A percentile compares a stretch with the other conserved stretches of the same genome.
phyloP scores from a whole-genome alignment of 2,888 invertebrate genomes.

The Microctonus aethiopoides region DNA sequence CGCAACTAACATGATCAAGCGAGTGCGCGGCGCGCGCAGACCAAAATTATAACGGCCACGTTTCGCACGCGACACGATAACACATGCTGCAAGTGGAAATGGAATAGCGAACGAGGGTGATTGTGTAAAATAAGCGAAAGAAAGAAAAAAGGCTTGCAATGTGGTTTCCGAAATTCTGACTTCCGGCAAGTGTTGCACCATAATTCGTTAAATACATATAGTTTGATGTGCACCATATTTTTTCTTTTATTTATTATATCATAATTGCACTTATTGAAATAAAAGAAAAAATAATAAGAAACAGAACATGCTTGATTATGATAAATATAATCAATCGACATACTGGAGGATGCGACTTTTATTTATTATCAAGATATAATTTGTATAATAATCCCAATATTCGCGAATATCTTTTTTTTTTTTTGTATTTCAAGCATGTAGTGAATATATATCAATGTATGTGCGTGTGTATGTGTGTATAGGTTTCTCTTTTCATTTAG shows the following conservation, averaged over 20 bases:
- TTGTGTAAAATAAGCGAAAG: not conserved
- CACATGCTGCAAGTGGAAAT: constrained; percentile 26
- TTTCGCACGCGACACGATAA: constrained; percentile 30
- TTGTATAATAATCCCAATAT: no score
- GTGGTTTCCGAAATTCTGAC: constrained; percentile 20
- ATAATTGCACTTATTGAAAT: no score
- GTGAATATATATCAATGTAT: no score
- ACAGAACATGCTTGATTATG: no score
- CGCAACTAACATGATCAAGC: not conserved
- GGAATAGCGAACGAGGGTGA: not conserved
- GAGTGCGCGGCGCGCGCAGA: not conserved
- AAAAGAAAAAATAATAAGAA: no score
- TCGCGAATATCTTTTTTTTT: no score
- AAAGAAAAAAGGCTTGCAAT: not conserved
- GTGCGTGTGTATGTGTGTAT: no score
- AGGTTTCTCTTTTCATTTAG: no score
- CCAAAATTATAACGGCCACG: constrained; percentile 27
- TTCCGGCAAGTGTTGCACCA: constrained; percentile 2
- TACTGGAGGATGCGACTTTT: no score
- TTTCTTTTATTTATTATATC: not conserved
- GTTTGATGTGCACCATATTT: not conserved
- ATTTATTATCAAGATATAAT: no score
- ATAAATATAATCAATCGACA: no score
- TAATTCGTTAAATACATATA: not conserved
- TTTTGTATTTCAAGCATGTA: no score